Conservation (phyloP, 2,797 vertebrate species). For the Threskiornis aethiopicus region DNA sequence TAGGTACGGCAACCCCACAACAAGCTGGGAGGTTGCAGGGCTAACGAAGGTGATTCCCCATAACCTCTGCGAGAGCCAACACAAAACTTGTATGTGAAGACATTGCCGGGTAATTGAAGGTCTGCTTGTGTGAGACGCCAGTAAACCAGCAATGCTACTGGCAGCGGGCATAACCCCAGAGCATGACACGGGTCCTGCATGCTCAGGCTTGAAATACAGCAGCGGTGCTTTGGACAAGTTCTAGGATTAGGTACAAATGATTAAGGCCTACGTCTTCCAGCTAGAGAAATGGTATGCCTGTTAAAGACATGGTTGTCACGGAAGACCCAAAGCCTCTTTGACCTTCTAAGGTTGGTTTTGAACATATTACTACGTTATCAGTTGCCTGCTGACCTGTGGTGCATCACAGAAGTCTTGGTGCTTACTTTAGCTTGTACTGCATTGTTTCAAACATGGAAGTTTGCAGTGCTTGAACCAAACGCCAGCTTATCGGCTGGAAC, state of each 20-base stretch:
- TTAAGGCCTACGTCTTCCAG: not conserved
- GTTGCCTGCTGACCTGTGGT: not conserved
- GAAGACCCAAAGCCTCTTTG: not conserved
- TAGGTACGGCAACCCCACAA: not conserved
- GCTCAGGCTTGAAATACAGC: not conserved
- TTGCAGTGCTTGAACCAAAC: not conserved
- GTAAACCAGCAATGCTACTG: not conserved
- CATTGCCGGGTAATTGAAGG: fast-evolving
- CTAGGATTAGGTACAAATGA: fast-evolving
- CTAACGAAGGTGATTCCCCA: fast-evolving
- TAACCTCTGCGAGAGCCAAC: not conserved
- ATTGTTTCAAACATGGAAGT: fast-evolving
- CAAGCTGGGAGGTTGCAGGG: not conserved
- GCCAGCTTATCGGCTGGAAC: not conserved
- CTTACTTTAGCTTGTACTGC: not conserved
- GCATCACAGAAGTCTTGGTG: not conserved
- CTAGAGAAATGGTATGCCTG: not conserved
- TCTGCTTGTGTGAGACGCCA: not conserved
- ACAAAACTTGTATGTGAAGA: fast-evolving
- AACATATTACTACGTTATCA: not conserved
- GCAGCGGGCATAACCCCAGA: fast-evolving
- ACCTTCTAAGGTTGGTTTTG: not conserved
- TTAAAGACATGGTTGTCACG: not conserved
- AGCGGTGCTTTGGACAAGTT: not conserved
- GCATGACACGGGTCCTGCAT: fast-evolving